Conservation (phyloP, 2,113 vertebrate genomes). For the Leptobrachium ailaonicum region DNA sequence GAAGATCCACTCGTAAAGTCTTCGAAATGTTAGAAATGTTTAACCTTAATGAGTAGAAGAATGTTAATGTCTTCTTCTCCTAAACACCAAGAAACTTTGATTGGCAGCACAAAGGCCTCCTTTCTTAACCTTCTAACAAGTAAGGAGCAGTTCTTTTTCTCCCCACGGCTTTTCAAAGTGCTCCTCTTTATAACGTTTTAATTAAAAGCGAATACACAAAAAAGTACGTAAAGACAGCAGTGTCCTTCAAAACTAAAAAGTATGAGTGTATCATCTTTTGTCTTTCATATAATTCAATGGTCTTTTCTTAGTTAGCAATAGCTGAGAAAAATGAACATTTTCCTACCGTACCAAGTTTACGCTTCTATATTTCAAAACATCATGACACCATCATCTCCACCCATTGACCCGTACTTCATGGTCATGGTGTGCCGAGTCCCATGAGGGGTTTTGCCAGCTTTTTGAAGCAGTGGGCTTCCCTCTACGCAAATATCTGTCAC, state of each 20-base stretch:
- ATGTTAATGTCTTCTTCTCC: not conserved
- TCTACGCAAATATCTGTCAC: no score
- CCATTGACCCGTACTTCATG: no score
- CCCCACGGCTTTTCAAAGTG: constrained; percentile 19
- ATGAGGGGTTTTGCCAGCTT: no score
- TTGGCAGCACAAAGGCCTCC: constrained; percentile 14
- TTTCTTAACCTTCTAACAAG: constrained; percentile 6
- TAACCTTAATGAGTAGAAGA: not conserved
- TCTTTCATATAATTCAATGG: constrained; percentile 13
- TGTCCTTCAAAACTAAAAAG: constrained; percentile 21
- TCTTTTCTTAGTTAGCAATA: not conserved
- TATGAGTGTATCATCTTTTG: not conserved
- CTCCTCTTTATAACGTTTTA: constrained; percentile 11
- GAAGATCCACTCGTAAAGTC: not conserved
- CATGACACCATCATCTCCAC: no score
- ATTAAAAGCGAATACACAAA: constrained; percentile 14
- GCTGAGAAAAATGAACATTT: not conserved
- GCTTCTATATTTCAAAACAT: not conserved
- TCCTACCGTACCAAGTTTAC: not conserved
- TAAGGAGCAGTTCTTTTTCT: not conserved
- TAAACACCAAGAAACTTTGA: not conserved
- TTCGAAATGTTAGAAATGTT: not conserved
- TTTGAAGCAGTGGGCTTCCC: no score
- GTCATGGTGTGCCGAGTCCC: no score
- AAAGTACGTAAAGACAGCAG: constrained; percentile 10